Evolutionary conservation across 1,140 invertebrate genomes (phyloP).

Genomic region (Drosophila subobscura): DNA sequence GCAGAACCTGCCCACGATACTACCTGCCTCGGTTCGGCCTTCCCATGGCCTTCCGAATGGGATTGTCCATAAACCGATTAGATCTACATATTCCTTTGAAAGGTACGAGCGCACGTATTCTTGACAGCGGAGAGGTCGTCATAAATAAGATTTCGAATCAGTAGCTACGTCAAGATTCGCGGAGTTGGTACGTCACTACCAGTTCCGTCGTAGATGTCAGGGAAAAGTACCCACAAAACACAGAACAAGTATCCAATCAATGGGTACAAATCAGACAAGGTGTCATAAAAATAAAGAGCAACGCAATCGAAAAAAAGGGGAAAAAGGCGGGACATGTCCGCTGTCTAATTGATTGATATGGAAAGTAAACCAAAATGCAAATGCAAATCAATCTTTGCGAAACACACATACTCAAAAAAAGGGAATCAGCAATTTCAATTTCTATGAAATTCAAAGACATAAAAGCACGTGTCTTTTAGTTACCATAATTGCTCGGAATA

Average conservation of each 20-base stretch:
- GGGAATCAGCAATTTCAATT: constrained; percentile 19
- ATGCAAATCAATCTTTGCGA: constrained; percentile 15
- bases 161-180: constrained; percentile 6
- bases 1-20: constrained; percentile 3
- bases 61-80: constrained; percentile 21
- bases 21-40: background rate
- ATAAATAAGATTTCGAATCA: constrained; percentile 16
- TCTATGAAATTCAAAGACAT: constrained; percentile 4
- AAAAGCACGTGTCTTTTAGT: constrained; percentile 5
- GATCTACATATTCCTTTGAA: constrained; percentile 24
- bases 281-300: constrained; percentile 19
- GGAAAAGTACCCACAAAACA: constrained; percentile 1
- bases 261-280: constrained; percentile 8
- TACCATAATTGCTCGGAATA: constrained; percentile 5
- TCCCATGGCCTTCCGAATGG: constrained; percentile 16
- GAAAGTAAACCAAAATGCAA: constrained; percentile 9
- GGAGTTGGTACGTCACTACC: constrained; percentile 15
- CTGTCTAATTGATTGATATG: constrained; percentile 37
- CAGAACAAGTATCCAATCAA: constrained; percentile 17
- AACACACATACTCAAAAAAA: background rate
- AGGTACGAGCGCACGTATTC: constrained; percentile 26
- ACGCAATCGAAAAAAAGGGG: constrained; percentile 16
- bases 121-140: constrained; percentile 4
- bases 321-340: constrained; percentile 11
- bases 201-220: constrained; percentile 3